Conservation (phyloP, 2,113 vertebrate species). For the Brienomyrus brachyistius region DNA sequence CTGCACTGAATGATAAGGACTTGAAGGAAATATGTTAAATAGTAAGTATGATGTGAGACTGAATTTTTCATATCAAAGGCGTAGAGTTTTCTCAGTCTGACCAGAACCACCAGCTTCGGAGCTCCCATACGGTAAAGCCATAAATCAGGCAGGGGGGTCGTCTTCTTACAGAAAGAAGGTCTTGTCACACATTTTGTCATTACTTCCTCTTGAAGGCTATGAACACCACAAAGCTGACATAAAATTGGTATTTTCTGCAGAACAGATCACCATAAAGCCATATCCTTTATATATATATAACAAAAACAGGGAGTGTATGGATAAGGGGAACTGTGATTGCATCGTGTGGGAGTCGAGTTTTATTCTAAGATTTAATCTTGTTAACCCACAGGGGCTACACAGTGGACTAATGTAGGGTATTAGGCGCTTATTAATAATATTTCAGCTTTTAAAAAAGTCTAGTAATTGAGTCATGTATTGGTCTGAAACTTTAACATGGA, state of each 20-base stretch:
- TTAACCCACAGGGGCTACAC: neutral
- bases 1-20: neutral
- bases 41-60: neutral
- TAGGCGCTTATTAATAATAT: neutral
- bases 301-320: neutral
- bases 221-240: neutral
- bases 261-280: neutral
- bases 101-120: neutral
- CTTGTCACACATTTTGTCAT: constrained; percentile 2
- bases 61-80: constrained; percentile 3
- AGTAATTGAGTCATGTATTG: neutral
- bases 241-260: neutral
- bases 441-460: neutral
- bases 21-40: neutral
- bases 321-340: neutral
- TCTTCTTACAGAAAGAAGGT: neutral
- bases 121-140: neutral
- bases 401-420: neutral
- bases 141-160: neutral
- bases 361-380: neutral
- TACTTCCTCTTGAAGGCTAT: neutral
- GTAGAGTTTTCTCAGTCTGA: neutral
- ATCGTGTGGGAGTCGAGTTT: neutral
- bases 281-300: neutral
- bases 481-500: neutral